These are phyloP conservation scores for Argya squamiceps DNA, from an alignment of 2,797 vertebrate genomes.

Conservation along the genomic window DNA sequence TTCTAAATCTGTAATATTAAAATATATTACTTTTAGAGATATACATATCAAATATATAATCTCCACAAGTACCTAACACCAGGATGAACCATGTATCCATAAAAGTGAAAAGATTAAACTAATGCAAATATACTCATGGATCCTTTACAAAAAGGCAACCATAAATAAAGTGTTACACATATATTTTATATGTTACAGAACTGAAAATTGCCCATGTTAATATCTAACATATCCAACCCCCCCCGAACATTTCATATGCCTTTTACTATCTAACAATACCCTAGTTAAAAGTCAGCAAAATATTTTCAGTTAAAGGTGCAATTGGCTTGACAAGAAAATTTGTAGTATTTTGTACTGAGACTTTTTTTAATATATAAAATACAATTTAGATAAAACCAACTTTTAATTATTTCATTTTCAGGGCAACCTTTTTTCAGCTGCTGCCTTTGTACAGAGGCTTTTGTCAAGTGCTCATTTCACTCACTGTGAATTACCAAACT, in stretches of 20 bases:
- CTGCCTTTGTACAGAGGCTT: not conserved
- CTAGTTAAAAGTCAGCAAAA: not conserved
- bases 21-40: constrained; percentile 68
- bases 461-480: not conserved
- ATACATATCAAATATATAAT: constrained; percentile 40
- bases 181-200: not conserved
- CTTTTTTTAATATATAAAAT: not conserved
- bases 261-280: not conserved
- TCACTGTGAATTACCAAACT: not conserved
- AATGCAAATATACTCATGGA: not conserved
- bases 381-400: not conserved
- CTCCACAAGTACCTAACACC: not conserved
- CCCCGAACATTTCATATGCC: not conserved
- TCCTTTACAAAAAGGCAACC: not conserved
- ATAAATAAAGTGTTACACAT: not conserved
- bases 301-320: not conserved
- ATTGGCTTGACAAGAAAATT: not conserved
- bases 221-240: not conserved
- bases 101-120: not conserved
- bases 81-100: not conserved
- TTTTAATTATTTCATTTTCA: not conserved
- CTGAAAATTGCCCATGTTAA: not conserved
- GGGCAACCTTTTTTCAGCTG: not conserved
- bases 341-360: not conserved
- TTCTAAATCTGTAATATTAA: constrained; percentile 93